Conservation (phyloP, 1,140 invertebrate genomes). For the Tetramorium alpestre region DNA sequence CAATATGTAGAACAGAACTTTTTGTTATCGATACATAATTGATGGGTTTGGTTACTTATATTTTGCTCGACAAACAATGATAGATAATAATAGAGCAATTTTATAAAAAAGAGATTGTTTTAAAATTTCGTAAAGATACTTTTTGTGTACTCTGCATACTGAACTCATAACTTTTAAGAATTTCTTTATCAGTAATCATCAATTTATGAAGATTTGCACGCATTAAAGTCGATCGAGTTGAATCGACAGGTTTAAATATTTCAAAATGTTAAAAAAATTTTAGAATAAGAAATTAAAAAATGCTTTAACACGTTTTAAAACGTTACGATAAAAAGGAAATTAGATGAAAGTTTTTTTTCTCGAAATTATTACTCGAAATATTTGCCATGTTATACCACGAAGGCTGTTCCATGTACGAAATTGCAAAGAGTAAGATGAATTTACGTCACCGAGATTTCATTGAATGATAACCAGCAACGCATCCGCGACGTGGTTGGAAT, state of each 20-base stretch:
- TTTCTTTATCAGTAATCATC: not conserved
- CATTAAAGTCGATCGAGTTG: not conserved
- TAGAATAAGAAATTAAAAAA: not conserved
- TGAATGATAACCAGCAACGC: conserved; percentile 20
- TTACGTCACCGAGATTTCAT: conserved; percentile 5
- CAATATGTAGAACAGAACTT: not conserved
- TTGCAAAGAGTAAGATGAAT: conserved; percentile 41
- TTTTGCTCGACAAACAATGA: not conserved
- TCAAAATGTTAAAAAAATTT: not conserved
- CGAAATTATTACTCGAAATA: not conserved
- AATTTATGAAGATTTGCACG: not conserved
- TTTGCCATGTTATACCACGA: not conserved
- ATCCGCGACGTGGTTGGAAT: conserved; percentile 29
- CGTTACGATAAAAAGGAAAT: not conserved
- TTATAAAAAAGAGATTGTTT: no score
- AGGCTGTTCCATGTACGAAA: not conserved
- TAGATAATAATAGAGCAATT: not conserved
- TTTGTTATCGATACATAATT: not conserved
- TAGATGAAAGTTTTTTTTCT: not conserved
- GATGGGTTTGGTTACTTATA: not conserved
- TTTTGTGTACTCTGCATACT: not conserved
- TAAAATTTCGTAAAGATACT: not conserved
- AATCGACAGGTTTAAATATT: not conserved
- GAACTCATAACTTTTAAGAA: not conserved
- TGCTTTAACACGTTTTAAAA: not conserved